Base-by-base conservation (phyloP, 53 echinoderm and acorn worm genomes). In the Paracentrotus lividus region DNA sequence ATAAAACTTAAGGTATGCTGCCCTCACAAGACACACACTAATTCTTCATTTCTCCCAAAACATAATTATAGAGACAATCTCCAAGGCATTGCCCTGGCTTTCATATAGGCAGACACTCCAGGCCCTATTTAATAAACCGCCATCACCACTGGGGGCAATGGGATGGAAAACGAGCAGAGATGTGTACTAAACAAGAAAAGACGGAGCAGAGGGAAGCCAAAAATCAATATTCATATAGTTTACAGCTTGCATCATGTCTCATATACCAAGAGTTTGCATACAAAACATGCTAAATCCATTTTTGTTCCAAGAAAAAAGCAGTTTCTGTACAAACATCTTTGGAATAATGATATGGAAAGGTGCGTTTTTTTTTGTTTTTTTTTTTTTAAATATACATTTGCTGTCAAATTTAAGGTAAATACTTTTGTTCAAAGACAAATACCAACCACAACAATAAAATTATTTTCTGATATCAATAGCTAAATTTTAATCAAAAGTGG, bases 201-300 rank as follows among this genome's bases (percentile, higher is more conserved):
- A 64, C 43, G 89, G 89, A 65, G 64, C 26, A 56, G 43, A 47
- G 86, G 86, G 56, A 86, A 24, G 86, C 53, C 54, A 86, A 90
- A 90, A 90, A 90, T 90, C 91, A 90, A 90, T 90, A 68, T 90
- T 75, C 91, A 69, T 72, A 90, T 68, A 90, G 91, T 90, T 90
- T 90, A 72, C 72, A 90, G 45, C 44, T 55, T 36, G 38, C 57
- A 56, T 86, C 72, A 64, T 49, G 66, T 42, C 42, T 88, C 88
- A 58, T 90, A 72, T n/a, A n/a, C n/a, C n/a, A n/a, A n/a, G n/a
- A n/a, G n/a, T n/a, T n/a, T n/a, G n/a, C n/a, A n/a, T n/a, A n/a
- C n/a, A n/a, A n/a, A n/a, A n/a, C n/a, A n/a, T n/a, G n/a, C n/a
- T n/a, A n/a, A n/a, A n/a, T n/a, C n/a, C n/a, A n/a, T n/a, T n/a